Base-by-base conservation (phyloP, 1,140 invertebrate genomes). In the Pogonognathellus flavescens region DNA sequence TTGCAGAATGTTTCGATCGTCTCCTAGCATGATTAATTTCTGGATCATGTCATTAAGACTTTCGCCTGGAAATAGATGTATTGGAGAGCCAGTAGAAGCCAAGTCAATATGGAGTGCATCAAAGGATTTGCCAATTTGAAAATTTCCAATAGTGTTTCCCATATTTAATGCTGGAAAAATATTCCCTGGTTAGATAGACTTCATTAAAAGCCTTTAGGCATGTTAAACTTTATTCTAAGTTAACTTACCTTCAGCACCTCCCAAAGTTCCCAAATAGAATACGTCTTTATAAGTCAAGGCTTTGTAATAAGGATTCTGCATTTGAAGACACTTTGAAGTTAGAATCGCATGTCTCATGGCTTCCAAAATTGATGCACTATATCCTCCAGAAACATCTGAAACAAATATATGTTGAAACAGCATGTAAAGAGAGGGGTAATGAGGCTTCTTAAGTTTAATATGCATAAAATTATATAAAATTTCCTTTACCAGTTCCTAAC, bases 231-330 rank as follows among this genome's bases (percentile, higher is more conserved):
- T 52, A 11, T 7, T 9, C n/a, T 76, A 52, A n/a, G n/a, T n/a
- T n/a, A n/a, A n/a, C n/a, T n/a, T 72, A 88, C 87, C 96, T 93
- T 93, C 92, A 86, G 96, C 96, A 13, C 96, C 95, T 41, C 96
- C 97, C 55, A 97, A 90, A 10, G 97, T 98, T 20, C 96, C 96
- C 80, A 97, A 91, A 90, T 94, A 94, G 89, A 98, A 95, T 0
- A 93, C 95, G 89, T 97, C 95, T 86, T 93, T 93, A 90, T 94
- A 96, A 85, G 92, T 93, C 1, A 98, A 88, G 8, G 93, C 91
- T 72, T 90, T 88, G 88, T 94, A 93, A 16, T n/a, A 16, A 16
- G 62, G 66, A 87, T 89, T 52, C 86, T 91, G 84, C 89, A 91
- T 86, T 85, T 90, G 85, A 86, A 95, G 87, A 89, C 94, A 92